These are phyloP conservation scores for Ophioderma brevispina DNA, from an alignment of 35 echinoderm and acorn worm genomes.

Conservation along the genomic window DNA sequence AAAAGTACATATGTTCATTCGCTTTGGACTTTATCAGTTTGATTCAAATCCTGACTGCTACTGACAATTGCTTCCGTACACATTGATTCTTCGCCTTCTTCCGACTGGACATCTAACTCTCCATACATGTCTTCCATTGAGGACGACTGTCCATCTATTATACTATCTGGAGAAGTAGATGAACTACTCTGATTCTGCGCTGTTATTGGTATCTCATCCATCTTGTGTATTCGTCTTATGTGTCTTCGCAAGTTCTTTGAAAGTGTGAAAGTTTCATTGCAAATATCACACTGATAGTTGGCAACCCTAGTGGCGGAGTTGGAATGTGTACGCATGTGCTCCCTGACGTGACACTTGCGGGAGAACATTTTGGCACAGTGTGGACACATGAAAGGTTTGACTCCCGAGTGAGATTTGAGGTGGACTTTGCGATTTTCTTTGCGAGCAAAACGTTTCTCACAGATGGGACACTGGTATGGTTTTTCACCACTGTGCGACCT, in stretches of 20 bases:
- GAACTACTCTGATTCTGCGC: constrained; percentile 5
- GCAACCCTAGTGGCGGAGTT: constrained; percentile 27
- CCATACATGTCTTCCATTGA: constrained; percentile 5
- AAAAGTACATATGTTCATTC: too few species aligned
- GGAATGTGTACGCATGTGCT: constrained; percentile 82
- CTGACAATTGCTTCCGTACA: constrained; percentile 28
- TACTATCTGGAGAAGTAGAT: not conserved
- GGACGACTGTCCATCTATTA: not conserved
- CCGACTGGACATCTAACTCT: not conserved
- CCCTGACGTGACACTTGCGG: constrained; percentile 71
- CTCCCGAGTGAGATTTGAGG: constrained; percentile 87
- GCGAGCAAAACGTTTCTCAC: constrained; percentile 92
- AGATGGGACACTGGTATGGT: constrained; percentile 92
- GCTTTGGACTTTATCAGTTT: too few species aligned
- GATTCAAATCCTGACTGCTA: constrained; percentile 16
- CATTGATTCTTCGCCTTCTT: not conserved
- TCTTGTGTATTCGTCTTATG: constrained; percentile 80
- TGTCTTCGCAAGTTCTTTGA: constrained; percentile 89
- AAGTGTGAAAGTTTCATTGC: constrained; percentile 83
- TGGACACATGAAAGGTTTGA: constrained; percentile 89
- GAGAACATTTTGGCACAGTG: constrained; percentile 95
- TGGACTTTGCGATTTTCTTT: constrained; percentile 93
- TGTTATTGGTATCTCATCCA: not conserved
- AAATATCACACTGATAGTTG: constrained; percentile 79
- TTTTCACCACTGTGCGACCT: constrained; percentile 90